Percentiles rank a stretch among this genome's conserved stretches.
phyloP scores from a whole-genome alignment of 1,140 invertebrate genomes.

The Hermetia illucens region DNA sequence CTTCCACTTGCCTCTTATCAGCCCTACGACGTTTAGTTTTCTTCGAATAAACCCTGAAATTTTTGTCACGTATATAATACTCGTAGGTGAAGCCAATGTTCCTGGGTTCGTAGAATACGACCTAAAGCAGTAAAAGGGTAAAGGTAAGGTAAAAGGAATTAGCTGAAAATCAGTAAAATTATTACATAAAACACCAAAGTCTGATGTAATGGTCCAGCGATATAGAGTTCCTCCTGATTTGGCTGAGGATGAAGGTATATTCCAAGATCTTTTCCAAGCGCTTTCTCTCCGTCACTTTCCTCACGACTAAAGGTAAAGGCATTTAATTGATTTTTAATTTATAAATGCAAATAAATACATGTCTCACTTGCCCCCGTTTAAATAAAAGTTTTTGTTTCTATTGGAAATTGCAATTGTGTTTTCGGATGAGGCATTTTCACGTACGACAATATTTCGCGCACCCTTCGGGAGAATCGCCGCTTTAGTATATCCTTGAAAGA shows the following conservation, averaged over 20 bases:
- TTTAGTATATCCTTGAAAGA: constrained; percentile 26
- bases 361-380: constrained; percentile 33
- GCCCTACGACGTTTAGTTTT: too few relatives aligned
- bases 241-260: background rate
- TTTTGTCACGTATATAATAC: constrained; percentile 12
- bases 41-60: constrained; percentile 12
- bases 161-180: too few relatives aligned
- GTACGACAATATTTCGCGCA: constrained; percentile 26
- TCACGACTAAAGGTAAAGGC: background rate
- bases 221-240: background rate
- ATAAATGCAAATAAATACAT: too few relatives aligned
- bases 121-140: too few relatives aligned
- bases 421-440: constrained; percentile 20
- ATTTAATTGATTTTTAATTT: background rate
- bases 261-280: background rate
- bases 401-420: constrained; percentile 31
- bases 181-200: background rate
- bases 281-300: background rate
- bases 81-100: constrained; percentile 33
- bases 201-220: constrained; percentile 4
- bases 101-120: constrained; percentile 22
- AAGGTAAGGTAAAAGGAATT: too few relatives aligned
- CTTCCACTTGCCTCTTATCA: constrained; percentile 9
- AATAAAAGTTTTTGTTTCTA: constrained; percentile 26
- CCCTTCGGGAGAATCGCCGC: constrained; percentile 31